Evolutionary conservation across 1,140 invertebrate genomes (phyloP), one percentile per base, ranked within the genome.

Genomic region (Papilio xuthus): DNA sequence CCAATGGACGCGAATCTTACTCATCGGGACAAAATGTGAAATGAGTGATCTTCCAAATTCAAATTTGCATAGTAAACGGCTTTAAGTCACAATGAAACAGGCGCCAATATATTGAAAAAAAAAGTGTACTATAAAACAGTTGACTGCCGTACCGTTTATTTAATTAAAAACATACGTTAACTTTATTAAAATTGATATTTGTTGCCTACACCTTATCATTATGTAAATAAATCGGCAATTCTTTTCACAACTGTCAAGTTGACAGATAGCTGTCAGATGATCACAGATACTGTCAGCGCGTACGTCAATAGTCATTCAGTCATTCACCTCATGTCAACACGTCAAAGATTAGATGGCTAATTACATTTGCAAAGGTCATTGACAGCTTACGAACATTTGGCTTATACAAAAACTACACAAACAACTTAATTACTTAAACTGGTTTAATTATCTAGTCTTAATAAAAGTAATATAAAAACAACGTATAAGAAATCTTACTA

Each of bases 211-310:
- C 10, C 18, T 7, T 8, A 23, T 28, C 12, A 63, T 63, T 67
- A 67, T 15, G 60, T 67, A 67, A 67, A 67, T 67, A 28, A 67
- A 67, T 67, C 60, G 23, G 60, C 32, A 32, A 32, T 67, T 67
- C 0, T 67, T 28, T 63, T 67, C 32, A 67, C 60, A 67, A 3
- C 60, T 67, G 60, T 67, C 60, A 67, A 28, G 26, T 67, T 67
- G 26, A 67, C 60, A 67, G 4, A 1, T 15, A 13, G 4, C 60
- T 67, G 23, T 67, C 60, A 67, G 23, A 63, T 63, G 12, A 28
- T 7, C 10, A 67, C 12, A 28, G 23, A 67, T 67, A 67, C 23
- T 67, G 60, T 67, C 26, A 67, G 2, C 60, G 26, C 26, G 15
- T 32, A 67, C 60, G 60, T 28, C 23, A 67, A 67, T 2, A 2